Conservation (phyloP, 2,888 invertebrate genomes). For the Perizoma flavofasciatum region DNA sequence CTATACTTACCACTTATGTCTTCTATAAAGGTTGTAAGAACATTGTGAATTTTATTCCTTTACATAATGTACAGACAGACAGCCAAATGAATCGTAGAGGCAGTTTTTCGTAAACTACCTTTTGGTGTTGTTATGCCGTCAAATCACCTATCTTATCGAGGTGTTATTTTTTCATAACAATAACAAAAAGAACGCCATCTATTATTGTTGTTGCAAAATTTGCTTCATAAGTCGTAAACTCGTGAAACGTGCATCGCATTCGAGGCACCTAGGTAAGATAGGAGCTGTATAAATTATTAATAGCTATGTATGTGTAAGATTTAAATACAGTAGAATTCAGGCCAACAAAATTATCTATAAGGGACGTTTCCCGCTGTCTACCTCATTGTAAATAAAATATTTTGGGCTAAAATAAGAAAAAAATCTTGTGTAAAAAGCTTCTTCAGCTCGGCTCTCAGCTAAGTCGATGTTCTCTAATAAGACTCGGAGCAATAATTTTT, state of each 20-base stretch:
- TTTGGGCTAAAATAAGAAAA: conserved; percentile 76
- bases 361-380: conserved; percentile 72
- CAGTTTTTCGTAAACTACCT: conserved; percentile 28
- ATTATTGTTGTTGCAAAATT: conserved; percentile 3
- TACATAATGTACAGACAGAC: conserved; percentile 28
- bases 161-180: conserved; percentile 3
- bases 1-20: conserved; percentile 31
- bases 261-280: conserved; percentile 15
- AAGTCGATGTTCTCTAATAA: conserved; percentile 47
- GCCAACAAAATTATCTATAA: conserved; percentile 69
- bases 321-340: conserved; percentile 48
- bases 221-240: conserved; percentile 2
- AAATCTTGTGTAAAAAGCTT: conserved; percentile 48
- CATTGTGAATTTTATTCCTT: conserved; percentile 33
- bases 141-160: conserved; percentile 30
- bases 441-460: conserved; percentile 54
- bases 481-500: conserved; percentile 71
- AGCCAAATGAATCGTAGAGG: conserved; percentile 30
- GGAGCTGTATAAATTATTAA: conserved; percentile 15
- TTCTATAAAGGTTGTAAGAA: conserved; percentile 38
- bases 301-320: conserved; percentile 36
- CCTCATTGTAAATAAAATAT: conserved; percentile 78
- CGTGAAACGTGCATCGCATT: conserved; percentile 9
- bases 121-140: conserved; percentile 23
- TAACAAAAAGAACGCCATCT: conserved; percentile 32